Conservation (phyloP, 1,140 invertebrate genomes). For the Prorops nasuta region DNA sequence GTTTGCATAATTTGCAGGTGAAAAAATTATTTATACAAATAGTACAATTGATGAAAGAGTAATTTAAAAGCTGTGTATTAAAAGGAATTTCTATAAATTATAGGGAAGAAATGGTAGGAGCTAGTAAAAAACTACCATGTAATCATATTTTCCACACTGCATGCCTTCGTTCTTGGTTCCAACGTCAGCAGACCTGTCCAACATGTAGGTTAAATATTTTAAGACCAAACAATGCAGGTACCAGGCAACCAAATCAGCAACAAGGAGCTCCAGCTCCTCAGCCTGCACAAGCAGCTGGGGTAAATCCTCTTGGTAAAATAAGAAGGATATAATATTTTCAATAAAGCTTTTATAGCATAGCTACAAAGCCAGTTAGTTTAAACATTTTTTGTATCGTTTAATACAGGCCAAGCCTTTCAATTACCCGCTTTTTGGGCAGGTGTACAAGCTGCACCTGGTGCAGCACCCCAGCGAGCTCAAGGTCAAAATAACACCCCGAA, state of each 20-base stretch:
- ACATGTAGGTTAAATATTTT: slow-evolving; percentile 97
- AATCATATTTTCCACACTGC: slow-evolving; percentile 99
- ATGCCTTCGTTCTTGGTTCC: slow-evolving; percentile 99
- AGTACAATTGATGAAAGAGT: background rate
- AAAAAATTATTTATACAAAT: slow-evolving; percentile 2
- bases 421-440: slow-evolving; percentile 44
- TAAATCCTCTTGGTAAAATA: slow-evolving; percentile 42
- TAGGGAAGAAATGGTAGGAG: slow-evolving; percentile 64
- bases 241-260: slow-evolving; percentile 40
- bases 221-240: slow-evolving; percentile 58
- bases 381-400: slow-evolving; percentile 4
- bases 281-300: slow-evolving; percentile 42
- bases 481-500: slow-evolving; percentile 32
- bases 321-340: no score
- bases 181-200: slow-evolving; percentile 98
- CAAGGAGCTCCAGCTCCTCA: slow-evolving; percentile 48
- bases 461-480: slow-evolving; percentile 23
- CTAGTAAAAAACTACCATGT: slow-evolving; percentile 96
- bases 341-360: background rate
- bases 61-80: no score
- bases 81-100: slow-evolving; percentile 9
- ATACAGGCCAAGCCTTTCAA: slow-evolving; percentile 35
- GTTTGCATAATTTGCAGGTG: slow-evolving; percentile 98
- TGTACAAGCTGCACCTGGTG: slow-evolving; percentile 37
- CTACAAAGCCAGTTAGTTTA: background rate